Percentiles rank a stretch among this genome's conserved stretches.
phyloP scores from a whole-genome alignment of 2,797 vertebrate species.

The Streptopelia turtur region DNA sequence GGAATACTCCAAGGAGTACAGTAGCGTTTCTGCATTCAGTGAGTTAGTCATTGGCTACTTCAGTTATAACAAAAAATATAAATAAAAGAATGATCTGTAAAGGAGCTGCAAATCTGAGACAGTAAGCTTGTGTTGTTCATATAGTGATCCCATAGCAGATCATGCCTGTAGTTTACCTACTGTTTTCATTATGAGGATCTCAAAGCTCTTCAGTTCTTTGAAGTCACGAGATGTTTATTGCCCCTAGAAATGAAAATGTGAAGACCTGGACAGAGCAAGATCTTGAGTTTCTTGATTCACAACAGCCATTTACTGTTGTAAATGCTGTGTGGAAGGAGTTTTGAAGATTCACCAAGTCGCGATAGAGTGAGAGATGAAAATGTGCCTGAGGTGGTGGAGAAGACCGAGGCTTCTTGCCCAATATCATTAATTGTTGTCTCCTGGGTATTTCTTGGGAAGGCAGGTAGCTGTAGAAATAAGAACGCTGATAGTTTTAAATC shows the following conservation, averaged over 20 bases:
- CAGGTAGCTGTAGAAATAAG: not conserved
- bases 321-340: not conserved
- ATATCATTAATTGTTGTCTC: not conserved
- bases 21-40: constrained; percentile 77
- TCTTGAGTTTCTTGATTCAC: constrained; percentile 27
- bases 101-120: constrained; percentile 40
- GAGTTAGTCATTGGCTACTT: constrained; percentile 70
- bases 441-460: not conserved
- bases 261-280: not conserved
- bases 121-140: not conserved
- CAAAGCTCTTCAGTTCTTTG: not conserved
- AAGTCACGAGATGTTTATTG: not conserved
- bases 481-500: not conserved
- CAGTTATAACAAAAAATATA: constrained; percentile 33
- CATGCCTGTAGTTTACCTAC: not conserved
- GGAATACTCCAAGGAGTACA: constrained; percentile 69
- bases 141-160: not conserved
- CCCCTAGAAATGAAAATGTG: not conserved
- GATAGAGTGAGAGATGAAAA: not conserved
- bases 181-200: not conserved
- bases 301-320: not conserved
- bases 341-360: not conserved
- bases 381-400: not conserved
- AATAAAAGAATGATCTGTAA: constrained; percentile 63
- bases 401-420: not conserved